A percentile compares a stretch with the other conserved stretches of the same genome.
phyloP scores from a whole-genome alignment of 2,888 invertebrate species.

The Tanytarsus gracilentus region DNA sequence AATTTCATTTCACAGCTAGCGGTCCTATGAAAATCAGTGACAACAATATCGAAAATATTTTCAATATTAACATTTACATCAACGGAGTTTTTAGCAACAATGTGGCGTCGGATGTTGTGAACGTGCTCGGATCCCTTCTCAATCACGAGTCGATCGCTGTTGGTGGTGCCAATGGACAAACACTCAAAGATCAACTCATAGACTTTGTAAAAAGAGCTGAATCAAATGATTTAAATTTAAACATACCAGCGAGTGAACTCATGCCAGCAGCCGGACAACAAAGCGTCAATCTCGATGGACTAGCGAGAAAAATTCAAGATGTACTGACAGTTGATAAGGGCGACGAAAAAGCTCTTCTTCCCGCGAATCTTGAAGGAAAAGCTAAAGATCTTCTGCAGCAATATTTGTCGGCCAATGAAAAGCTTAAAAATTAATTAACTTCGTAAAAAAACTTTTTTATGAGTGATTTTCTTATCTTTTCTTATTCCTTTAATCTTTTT shows the following conservation, averaged over 20 bases:
- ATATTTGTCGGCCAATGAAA: background rate
- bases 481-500: too few relatives aligned
- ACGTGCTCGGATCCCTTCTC: background rate
- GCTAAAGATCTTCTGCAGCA: slow-evolving; percentile 9
- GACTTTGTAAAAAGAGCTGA: background rate
- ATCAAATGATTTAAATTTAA: slow-evolving; percentile 2
- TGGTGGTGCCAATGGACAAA: background rate
- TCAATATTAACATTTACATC: slow-evolving; percentile 24
- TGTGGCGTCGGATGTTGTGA: slow-evolving; percentile 5
- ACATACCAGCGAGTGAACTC: background rate
- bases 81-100: slow-evolving; percentile 18
- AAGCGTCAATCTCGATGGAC: slow-evolving; percentile 13
- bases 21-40: slow-evolving; percentile 24
- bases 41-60: slow-evolving; percentile 26
- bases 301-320: background rate
- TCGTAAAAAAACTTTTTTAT: background rate
- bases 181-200: slow-evolving; percentile 9
- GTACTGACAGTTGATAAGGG: background rate
- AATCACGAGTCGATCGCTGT: background rate
- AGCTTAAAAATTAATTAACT: background rate
- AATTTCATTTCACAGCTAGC: background rate
- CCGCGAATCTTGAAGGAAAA: background rate
- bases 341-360: background rate
- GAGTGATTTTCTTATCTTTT: too few relatives aligned
- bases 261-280: background rate